phyloP scores from a whole-genome alignment of 2,888 invertebrate species.

The Pandemis cinnamomeana region DNA sequence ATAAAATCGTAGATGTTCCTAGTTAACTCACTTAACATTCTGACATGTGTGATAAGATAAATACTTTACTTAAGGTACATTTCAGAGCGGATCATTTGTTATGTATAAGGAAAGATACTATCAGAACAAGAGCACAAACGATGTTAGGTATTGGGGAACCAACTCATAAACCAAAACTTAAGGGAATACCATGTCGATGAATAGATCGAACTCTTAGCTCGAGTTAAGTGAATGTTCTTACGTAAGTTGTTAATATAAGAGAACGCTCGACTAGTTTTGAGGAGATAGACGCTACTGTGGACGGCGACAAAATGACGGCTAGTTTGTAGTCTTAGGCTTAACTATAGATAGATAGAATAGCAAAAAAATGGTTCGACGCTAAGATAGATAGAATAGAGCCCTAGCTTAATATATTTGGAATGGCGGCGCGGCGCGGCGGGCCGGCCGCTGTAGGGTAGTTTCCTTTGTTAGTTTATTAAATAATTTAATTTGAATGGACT shows the following conservation, averaged over 20 bases:
- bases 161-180: constrained; percentile 76
- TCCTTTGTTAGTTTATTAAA: constrained; percentile 83
- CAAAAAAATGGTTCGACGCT: constrained; percentile 81
- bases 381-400: constrained; percentile 80
- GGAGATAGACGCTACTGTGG: constrained; percentile 69
- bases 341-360: constrained; percentile 82
- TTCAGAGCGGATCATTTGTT: constrained; percentile 59
- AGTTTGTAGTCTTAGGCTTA: constrained; percentile 75
- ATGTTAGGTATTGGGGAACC: constrained; percentile 69
- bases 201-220: constrained; percentile 61
- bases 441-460: constrained; percentile 77
- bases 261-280: constrained; percentile 74
- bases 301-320: constrained; percentile 72
- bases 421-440: constrained; percentile 58
- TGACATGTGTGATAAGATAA: constrained; percentile 66
- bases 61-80: constrained; percentile 50
- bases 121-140: constrained; percentile 69
- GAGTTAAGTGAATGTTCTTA: constrained; percentile 81
- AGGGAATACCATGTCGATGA: constrained; percentile 75
- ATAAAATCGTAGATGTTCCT: constrained; percentile 76
- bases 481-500: constrained; percentile 84
- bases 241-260: constrained; percentile 79
- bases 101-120: constrained; percentile 53
- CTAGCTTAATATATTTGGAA: constrained; percentile 75
- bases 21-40: constrained; percentile 70